These are phyloP conservation scores for Rhea pennata DNA, from an alignment of 2,113 vertebrate genomes.

Conservation along the genomic window DNA sequence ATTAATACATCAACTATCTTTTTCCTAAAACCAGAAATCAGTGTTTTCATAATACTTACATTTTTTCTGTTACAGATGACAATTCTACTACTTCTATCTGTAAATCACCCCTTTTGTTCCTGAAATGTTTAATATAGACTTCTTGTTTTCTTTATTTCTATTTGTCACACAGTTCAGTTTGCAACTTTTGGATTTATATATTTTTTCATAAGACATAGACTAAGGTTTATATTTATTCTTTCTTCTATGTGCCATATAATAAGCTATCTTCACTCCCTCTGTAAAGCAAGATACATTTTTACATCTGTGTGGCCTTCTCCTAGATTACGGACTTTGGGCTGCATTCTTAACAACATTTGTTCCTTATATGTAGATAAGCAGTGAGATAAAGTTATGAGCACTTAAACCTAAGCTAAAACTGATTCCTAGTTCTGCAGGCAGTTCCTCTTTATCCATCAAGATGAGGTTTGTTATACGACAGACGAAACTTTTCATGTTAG, in stretches of 20 bases:
- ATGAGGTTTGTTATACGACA: neutral
- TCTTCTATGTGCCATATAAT: neutral
- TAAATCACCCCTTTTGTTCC: neutral
- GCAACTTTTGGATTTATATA: neutral
- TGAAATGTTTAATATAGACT: neutral
- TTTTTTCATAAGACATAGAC: neutral
- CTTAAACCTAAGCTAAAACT: neutral
- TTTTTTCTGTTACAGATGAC: neutral
- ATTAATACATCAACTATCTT: neutral
- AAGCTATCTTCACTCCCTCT: neutral
- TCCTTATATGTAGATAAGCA: too few relatives aligned
- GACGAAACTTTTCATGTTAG: neutral
- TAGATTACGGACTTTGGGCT: neutral
- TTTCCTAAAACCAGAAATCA: neutral
- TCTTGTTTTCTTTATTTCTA: neutral
- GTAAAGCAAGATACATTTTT: neutral
- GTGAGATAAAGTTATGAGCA: neutral
- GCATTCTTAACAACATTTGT: neutral
- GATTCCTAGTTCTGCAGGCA: neutral
- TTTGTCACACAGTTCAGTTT: neutral
- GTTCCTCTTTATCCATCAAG: neutral
- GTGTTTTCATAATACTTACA: neutral
- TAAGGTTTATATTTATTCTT: neutral
- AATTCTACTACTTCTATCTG: neutral
- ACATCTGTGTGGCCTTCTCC: neutral